Conservation (phyloP, 2,888 invertebrate genomes). For the Acronicta psi region DNA sequence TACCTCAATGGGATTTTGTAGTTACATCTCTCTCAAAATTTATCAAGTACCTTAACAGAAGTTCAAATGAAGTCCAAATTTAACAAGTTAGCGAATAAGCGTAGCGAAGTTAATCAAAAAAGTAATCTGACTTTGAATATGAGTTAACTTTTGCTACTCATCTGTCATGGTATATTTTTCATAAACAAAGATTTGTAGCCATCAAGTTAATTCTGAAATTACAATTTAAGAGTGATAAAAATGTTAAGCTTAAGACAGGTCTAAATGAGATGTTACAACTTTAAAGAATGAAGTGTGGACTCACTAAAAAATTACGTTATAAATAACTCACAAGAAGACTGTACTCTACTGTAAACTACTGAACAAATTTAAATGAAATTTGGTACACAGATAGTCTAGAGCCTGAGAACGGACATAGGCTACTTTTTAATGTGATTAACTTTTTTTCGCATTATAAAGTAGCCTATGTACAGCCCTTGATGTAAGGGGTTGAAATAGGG, state of each 20-base stretch:
- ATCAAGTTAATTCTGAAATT: neutral
- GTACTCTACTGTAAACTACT: no score
- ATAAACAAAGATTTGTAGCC: neutral
- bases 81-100: slow-evolving; percentile 44
- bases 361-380: no score
- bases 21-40: slow-evolving; percentile 9
- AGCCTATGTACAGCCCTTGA: no score
- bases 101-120: slow-evolving; percentile 61
- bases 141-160: slow-evolving; percentile 46
- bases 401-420: no score
- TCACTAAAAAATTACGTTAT: no score
- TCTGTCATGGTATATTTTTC: neutral
- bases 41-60: slow-evolving; percentile 42
- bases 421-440: no score
- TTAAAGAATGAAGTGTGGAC: no score
- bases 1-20: no score
- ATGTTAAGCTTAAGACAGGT: neutral
- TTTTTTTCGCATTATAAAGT: no score
- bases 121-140: slow-evolving; percentile 65
- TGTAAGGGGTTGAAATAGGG: no score
- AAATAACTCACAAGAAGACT: no score
- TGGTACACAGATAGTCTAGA: no score
- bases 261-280: neutral
- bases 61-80: slow-evolving; percentile 37
- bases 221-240: neutral